Conservation (phyloP, 1,140 invertebrate genomes). For the Meloidogyne floridensis region DNA sequence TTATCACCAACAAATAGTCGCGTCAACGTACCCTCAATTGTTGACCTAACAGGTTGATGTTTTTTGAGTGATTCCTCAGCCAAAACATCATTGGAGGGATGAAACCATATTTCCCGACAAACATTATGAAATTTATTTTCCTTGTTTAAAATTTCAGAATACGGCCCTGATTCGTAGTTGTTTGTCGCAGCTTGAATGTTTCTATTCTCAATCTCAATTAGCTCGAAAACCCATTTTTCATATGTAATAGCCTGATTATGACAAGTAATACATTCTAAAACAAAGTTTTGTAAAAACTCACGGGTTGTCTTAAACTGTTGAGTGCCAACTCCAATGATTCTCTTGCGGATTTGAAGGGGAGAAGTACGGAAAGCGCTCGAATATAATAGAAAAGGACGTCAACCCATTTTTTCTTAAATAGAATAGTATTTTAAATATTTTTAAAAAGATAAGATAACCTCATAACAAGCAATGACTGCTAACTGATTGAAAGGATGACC, state of each 20-base stretch:
- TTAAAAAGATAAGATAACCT: slow-evolving; percentile 8
- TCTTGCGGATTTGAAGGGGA: slow-evolving; percentile 17
- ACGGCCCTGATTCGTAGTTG: not conserved
- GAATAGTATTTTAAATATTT: not conserved
- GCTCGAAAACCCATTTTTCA: slow-evolving; percentile 22
- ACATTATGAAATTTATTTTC: not conserved
- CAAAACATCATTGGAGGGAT: not conserved
- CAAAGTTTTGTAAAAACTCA: not conserved
- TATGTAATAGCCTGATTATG: slow-evolving; percentile 1
- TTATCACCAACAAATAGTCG: slow-evolving; percentile 21
- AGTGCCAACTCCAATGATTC: slow-evolving; percentile 15
- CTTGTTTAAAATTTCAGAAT: not conserved
- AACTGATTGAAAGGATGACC: slow-evolving; percentile 29
- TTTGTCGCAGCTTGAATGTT: not conserved
- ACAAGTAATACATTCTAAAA: not conserved
- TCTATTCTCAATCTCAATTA: slow-evolving; percentile 19
- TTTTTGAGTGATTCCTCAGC: not conserved
- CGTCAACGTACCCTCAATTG: not conserved
- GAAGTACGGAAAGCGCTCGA: slow-evolving; percentile 25
- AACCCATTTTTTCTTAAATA: slow-evolving; percentile 15
- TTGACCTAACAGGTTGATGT: not conserved
- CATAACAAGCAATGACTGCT: slow-evolving; percentile 15
- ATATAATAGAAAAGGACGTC: slow-evolving; percentile 25
- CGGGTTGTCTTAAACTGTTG: slow-evolving; percentile 16
- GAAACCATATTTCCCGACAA: slow-evolving; percentile 33